These are phyloP conservation scores for Ptiloglossa arizonensis DNA, from an alignment of 1,140 invertebrate species.

Conservation along the genomic window DNA sequence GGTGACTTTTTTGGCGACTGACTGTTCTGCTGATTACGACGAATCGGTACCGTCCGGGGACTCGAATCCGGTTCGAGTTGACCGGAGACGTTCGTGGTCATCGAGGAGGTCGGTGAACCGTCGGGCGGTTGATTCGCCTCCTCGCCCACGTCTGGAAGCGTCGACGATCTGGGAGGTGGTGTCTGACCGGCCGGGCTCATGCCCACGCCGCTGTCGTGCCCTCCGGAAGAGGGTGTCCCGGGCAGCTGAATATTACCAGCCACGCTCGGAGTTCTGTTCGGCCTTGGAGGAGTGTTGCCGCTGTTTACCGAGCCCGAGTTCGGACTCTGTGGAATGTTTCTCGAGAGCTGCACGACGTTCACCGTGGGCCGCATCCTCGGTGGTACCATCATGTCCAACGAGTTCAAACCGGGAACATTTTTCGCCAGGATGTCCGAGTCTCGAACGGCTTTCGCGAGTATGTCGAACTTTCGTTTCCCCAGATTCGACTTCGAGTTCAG, in stretches of 20 bases:
- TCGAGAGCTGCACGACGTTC: slow-evolving; percentile 84
- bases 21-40: slow-evolving; percentile 67
- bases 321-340: slow-evolving; percentile 78
- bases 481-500: slow-evolving; percentile 66
- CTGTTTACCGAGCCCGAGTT: slow-evolving; percentile 74
- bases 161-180: slow-evolving; percentile 71
- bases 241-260: slow-evolving; percentile 63
- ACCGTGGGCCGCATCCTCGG: slow-evolving; percentile 82
- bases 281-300: slow-evolving; percentile 69
- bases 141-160: slow-evolving; percentile 76
- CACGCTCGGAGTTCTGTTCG: slow-evolving; percentile 70
- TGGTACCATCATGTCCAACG: slow-evolving; percentile 83
- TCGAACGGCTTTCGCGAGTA: slow-evolving; percentile 72
- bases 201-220: slow-evolving; percentile 79
- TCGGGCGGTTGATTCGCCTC: slow-evolving; percentile 77
- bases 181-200: slow-evolving; percentile 80
- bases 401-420: slow-evolving; percentile 82
- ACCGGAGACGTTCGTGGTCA: slow-evolving; percentile 74
- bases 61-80: slow-evolving; percentile 72
- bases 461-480: slow-evolving; percentile 72
- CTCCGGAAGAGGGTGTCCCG: slow-evolving; percentile 72
- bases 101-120: slow-evolving; percentile 73
- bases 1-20: slow-evolving; percentile 77
- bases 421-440: slow-evolving; percentile 78
- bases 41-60: slow-evolving; percentile 58